These are phyloP conservation scores for Pachymerium ferrugineum DNA, from an alignment of 2,888 invertebrate genomes.

Conservation along the genomic window DNA sequence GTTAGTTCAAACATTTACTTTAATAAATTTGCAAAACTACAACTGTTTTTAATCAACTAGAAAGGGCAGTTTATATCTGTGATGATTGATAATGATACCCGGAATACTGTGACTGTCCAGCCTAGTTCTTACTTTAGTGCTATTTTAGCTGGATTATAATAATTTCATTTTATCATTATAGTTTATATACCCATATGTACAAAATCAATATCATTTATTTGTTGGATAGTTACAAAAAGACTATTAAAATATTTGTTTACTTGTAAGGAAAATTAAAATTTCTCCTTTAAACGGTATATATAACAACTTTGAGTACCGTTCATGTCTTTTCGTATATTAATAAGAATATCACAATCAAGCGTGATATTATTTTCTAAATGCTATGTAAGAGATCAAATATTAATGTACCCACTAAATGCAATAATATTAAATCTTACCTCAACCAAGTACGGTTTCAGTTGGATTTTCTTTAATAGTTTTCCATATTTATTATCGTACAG, in stretches of 20 bases:
- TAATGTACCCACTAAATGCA: neutral
- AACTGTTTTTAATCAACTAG: constrained; percentile 39
- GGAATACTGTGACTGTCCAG: constrained; percentile 39
- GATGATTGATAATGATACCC: constrained; percentile 44
- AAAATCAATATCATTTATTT: no score
- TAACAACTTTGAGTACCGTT: constrained; percentile 28
- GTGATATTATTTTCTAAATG: constrained; percentile 30
- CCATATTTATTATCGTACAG: constrained; percentile 34
- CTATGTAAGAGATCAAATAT: neutral
- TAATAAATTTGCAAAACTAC: no score
- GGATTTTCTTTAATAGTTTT: constrained; percentile 29
- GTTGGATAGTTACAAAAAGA: neutral
- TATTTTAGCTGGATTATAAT: constrained; percentile 41
- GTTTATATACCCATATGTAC: neutral
- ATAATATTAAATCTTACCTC: constrained; percentile 30
- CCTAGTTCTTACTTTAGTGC: constrained; percentile 44
- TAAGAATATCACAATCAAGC: constrained; percentile 23
- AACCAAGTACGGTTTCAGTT: constrained; percentile 30
- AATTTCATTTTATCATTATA: no score
- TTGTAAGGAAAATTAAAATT: no score
- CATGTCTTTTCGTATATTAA: constrained; percentile 29
- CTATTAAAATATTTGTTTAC: neutral
- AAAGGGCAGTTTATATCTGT: constrained; percentile 44
- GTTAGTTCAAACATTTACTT: neutral
- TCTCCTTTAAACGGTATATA: constrained; percentile 16